These are phyloP conservation scores for Ctenoplectra terminalis DNA, from an alignment of 1,140 invertebrate species.

Conservation along the genomic window DNA sequence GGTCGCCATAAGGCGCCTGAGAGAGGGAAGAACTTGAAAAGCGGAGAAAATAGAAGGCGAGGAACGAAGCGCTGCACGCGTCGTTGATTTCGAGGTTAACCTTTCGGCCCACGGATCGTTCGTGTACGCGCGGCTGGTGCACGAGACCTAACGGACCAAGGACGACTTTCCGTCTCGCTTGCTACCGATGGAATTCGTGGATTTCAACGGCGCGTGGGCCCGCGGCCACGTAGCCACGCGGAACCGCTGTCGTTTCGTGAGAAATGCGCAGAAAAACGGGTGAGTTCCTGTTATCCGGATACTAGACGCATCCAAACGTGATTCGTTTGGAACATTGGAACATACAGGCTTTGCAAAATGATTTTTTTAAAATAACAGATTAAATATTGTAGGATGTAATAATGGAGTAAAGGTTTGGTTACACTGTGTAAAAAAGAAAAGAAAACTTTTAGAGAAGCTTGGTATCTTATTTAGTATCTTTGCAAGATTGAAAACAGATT, in stretches of 20 bases:
- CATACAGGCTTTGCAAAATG: too few relatives aligned
- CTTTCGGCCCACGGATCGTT: slow-evolving; percentile 42
- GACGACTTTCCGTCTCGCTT: slow-evolving; percentile 56
- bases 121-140: slow-evolving; percentile 17
- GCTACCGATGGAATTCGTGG: slow-evolving; percentile 45
- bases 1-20: not conserved
- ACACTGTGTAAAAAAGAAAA: too few relatives aligned
- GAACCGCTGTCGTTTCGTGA: not conserved
- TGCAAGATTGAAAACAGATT: too few relatives aligned
- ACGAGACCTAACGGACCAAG: slow-evolving; percentile 60
- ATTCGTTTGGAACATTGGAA: too few relatives aligned
- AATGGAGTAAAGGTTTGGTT: too few relatives aligned
- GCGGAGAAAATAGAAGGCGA: slow-evolving; percentile 30
- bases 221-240: not conserved
- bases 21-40: slow-evolving; percentile 11
- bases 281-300: too few relatives aligned
- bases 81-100: slow-evolving; percentile 63
- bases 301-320: too few relatives aligned
- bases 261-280: slow-evolving; percentile 15
- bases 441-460: too few relatives aligned
- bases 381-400: too few relatives aligned
- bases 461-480: too few relatives aligned
- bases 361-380: too few relatives aligned
- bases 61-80: slow-evolving; percentile 46
- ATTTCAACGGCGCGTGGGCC: slow-evolving; percentile 23